A percentile compares a stretch with the other conserved stretches of the same genome.
phyloP scores from a whole-genome alignment of 1,140 invertebrate genomes.

The Drosophila rufa region DNA sequence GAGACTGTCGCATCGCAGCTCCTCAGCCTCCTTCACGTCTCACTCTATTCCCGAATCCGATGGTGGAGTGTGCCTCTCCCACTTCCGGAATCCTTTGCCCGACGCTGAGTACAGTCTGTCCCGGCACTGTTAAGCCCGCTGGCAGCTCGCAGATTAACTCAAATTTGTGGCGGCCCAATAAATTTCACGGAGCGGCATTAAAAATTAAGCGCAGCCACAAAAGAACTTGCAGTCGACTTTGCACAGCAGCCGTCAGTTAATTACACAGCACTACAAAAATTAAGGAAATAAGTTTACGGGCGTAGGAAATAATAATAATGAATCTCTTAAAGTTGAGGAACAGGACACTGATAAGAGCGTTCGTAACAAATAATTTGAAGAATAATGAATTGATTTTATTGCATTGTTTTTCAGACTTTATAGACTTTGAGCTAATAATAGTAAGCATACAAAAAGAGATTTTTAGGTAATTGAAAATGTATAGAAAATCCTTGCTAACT shows the following conservation, averaged over 20 bases:
- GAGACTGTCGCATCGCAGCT: slow-evolving; percentile 27
- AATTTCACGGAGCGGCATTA: slow-evolving; percentile 73
- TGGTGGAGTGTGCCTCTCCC: slow-evolving; percentile 5
- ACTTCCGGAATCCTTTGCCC: slow-evolving; percentile 3
- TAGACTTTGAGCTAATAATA: no score
- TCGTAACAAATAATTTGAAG: no score
- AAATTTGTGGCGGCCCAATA: slow-evolving; percentile 78
- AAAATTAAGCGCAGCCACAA: slow-evolving; percentile 71
- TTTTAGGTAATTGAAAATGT: no score
- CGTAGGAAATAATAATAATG: no score
- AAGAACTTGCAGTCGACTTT: slow-evolving; percentile 66
- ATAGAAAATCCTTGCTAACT: no score
- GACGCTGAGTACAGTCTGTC: slow-evolving; percentile 49
- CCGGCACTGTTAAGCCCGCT: slow-evolving; percentile 46
- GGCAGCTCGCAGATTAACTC: slow-evolving; percentile 72
- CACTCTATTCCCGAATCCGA: background rate
- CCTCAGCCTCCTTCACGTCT: background rate
- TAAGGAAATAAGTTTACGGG: background rate
- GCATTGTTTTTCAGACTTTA: no score
- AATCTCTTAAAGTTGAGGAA: no score
- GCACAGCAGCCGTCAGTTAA: slow-evolving; percentile 42
- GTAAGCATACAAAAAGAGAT: no score
- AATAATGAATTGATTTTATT: no score
- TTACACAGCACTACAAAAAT: slow-evolving; percentile 54
- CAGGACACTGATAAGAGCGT: no score